Evolutionary conservation across 2,797 vertebrate species (phyloP).

Genomic region (Falco berigora): DNA sequence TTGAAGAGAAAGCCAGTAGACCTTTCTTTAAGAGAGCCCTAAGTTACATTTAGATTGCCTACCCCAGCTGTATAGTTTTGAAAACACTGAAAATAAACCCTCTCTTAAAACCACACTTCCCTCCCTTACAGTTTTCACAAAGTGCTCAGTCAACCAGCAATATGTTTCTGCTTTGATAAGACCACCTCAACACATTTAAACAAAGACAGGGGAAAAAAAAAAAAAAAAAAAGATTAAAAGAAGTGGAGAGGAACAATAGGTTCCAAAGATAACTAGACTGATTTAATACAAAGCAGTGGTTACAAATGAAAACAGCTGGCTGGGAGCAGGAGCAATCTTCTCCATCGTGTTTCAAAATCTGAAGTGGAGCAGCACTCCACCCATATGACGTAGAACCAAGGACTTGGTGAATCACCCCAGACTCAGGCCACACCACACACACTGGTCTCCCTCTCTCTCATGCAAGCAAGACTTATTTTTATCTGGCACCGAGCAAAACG

Average conservation of each 20-base stretch:
- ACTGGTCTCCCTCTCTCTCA: not conserved
- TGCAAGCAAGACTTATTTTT: not conserved
- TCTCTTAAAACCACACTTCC: not conserved
- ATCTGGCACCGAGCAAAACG: not conserved
- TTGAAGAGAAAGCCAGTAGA: not conserved
- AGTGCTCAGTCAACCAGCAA: not conserved
- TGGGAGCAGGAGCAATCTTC: not conserved
- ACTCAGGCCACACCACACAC: not conserved
- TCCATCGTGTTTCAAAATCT: not conserved
- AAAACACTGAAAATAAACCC: not conserved
- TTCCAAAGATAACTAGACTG: constrained; percentile 35
- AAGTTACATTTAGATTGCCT: not conserved
- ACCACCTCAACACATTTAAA: constrained; percentile 17
- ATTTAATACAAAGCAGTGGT: not conserved
- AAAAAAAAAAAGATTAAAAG: not conserved
- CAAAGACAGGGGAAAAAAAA: not conserved
- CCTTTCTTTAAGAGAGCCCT: not conserved
- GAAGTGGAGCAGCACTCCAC: not conserved
- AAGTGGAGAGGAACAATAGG: not conserved
- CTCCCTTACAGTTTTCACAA: not conserved
- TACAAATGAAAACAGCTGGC: constrained; percentile 27
- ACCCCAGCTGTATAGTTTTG: not conserved
- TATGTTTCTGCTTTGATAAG: not conserved
- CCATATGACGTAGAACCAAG: not conserved
- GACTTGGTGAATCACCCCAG: not conserved